These are phyloP conservation scores for Pantherophis guttatus DNA, from an alignment of 2,113 vertebrate genomes.

Conservation along the genomic window DNA sequence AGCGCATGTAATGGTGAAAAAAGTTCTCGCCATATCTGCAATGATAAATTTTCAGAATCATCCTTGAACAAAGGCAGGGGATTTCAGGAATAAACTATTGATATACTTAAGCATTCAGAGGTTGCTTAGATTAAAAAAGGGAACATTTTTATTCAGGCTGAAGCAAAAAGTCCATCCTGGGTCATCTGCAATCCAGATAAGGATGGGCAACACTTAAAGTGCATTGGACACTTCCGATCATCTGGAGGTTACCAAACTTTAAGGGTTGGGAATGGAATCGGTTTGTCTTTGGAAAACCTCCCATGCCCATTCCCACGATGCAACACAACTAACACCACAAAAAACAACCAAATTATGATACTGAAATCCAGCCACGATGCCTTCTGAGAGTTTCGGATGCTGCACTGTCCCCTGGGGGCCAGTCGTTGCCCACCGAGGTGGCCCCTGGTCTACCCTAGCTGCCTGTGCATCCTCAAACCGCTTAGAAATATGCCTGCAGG, in stretches of 20 bases:
- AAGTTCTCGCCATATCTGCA: slow-evolving; percentile 91
- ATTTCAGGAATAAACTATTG: rapidly evolving
- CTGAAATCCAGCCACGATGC: neutral
- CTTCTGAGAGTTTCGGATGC: neutral
- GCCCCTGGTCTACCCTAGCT: neutral
- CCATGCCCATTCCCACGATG: neutral
- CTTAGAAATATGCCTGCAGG: neutral
- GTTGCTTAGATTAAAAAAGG: neutral
- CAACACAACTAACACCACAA: neutral
- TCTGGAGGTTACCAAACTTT: neutral
- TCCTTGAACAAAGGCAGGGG: rapidly evolving
- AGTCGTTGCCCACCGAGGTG: neutral
- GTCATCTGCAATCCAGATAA: neutral
- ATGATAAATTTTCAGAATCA: neutral
- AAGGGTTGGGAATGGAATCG: neutral
- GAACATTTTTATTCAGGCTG: neutral
- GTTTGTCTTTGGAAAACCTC: neutral
- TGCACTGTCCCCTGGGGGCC: neutral
- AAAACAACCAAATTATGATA: neutral
- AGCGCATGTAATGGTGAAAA: slow-evolving; percentile 96
- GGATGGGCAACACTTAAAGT: neutral
- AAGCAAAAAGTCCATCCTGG: neutral
- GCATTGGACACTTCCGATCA: neutral
- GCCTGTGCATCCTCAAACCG: neutral
- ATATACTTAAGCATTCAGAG: neutral